A percentile compares a stretch with the other conserved stretches of the same genome.
phyloP scores from a whole-genome alignment of 2,797 vertebrate genomes.

The Arctocebus calabarensis region DNA sequence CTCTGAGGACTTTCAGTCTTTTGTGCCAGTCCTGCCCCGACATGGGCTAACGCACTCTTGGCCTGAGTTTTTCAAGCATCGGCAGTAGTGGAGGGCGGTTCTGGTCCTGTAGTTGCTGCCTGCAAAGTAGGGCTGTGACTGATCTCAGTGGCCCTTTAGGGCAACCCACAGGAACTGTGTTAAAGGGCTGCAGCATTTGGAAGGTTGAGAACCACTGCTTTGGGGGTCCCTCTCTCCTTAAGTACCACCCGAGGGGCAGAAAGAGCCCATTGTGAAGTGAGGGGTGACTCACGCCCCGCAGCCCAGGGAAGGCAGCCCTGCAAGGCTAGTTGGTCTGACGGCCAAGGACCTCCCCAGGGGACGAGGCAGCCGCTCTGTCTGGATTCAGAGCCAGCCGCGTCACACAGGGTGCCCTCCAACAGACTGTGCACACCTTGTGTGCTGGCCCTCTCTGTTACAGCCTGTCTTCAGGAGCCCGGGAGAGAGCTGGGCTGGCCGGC shows the following conservation, averaged over 20 bases:
- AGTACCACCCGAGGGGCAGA: background rate
- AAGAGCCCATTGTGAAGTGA: fast-evolving
- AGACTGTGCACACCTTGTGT: fast-evolving
- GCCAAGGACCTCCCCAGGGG: background rate
- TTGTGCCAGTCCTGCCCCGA: too few relatives aligned
- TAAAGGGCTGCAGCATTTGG: too few relatives aligned
- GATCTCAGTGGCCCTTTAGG: background rate
- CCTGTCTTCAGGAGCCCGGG: background rate
- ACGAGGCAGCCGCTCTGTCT: background rate
- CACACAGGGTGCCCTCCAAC: background rate
- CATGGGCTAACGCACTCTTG: too few relatives aligned
- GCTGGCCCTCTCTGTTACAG: background rate
- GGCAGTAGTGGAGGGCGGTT: background rate
- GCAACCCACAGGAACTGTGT: too few relatives aligned
- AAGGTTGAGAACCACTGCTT: too few relatives aligned
- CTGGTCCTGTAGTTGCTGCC: background rate
- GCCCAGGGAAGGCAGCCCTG: background rate
- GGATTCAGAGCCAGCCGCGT: background rate
- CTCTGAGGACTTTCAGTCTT: too few relatives aligned
- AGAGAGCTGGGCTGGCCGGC: fast-evolving
- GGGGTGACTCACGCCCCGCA: background rate
- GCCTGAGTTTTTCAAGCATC: background rate
- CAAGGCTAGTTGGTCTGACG: background rate
- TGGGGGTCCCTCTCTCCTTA: background rate
- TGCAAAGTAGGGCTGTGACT: fast-evolving